phyloP scores from a whole-genome alignment of 2,113 vertebrate genomes.

The Eulemur rufifrons region DNA sequence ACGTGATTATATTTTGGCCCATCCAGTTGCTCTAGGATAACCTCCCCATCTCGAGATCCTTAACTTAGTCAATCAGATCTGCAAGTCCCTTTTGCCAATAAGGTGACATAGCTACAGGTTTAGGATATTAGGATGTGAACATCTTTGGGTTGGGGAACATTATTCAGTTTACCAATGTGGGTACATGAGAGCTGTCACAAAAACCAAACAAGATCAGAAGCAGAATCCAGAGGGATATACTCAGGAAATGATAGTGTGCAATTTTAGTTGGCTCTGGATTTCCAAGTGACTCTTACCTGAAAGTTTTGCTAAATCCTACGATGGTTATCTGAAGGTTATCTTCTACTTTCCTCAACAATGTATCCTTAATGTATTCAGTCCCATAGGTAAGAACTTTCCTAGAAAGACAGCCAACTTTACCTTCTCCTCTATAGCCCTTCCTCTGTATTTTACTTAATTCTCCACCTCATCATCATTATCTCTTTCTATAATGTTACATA shows the following conservation, averaged over 20 bases:
- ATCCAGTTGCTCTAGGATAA: background rate
- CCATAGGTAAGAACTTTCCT: background rate
- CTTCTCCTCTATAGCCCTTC: background rate
- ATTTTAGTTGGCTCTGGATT: background rate
- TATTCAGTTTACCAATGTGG: background rate
- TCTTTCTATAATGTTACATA: background rate
- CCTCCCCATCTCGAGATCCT: background rate
- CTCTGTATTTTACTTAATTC: background rate
- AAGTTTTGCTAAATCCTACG: background rate
- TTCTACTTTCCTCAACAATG: background rate
- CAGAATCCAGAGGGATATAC: background rate
- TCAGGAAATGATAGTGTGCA: background rate
- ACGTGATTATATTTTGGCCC: background rate
- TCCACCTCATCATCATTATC: background rate
- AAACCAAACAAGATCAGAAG: background rate
- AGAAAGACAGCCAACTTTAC: background rate
- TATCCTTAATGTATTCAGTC: background rate
- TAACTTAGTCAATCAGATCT: background rate
- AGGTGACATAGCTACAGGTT: background rate
- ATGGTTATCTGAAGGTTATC: background rate
- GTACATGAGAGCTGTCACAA: background rate
- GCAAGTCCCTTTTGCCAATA: background rate
- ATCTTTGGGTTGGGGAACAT: background rate
- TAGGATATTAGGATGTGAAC: background rate
- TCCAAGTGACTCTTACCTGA: background rate